Base-by-base conservation (phyloP, 2,888 invertebrate species). In the Melieria omissa region DNA sequence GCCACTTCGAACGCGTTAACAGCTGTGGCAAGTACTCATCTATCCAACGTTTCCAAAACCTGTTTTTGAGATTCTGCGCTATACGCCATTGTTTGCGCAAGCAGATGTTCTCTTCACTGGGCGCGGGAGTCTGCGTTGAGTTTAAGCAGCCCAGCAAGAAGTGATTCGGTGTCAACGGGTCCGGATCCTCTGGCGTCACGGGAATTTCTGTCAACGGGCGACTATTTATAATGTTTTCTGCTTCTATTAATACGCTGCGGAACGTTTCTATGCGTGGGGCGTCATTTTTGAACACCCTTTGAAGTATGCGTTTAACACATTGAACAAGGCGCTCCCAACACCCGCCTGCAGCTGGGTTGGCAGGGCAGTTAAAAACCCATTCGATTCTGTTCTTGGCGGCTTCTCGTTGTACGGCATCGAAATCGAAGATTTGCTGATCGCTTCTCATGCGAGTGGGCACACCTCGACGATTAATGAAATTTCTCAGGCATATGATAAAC, bases 151-250 rank as follows among this genome's bases (percentile, higher is more conserved):
- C 75, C 14, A 75, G 42, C 42, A 77, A 45, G 60, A 75, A 77
- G 29, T 74, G 76, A 52, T 76, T 77, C 4, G 74, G 73, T 4
- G 75, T 77, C 4, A 73, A 16, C 8, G 72, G 76, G 14, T 75
- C 74, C 4, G 75, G 72, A 5, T 64, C 65, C 6, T 55, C 67
- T 8, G 71, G 8, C 16, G 73, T 10, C 5, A 77, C 14, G 9
- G 72, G 75, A 8, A 74, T 45, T 5, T 77, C 58, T 1, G 75
- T 77, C 4, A 75, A 55, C 0, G 76, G 75, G 5, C 74, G 67
- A 4, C 72, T 66, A 16, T 45, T 65, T 46, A 65, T 14, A 3
- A 71, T 65, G 16, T 71, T 71, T 60, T 65, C 65, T 9, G 69
- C 63, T 41, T 70, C 63, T 16, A 62, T 70, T 29, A 70, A 16